Evolutionary conservation across 2,888 invertebrate genomes (phyloP).

Genomic region (Dicycla oo): DNA sequence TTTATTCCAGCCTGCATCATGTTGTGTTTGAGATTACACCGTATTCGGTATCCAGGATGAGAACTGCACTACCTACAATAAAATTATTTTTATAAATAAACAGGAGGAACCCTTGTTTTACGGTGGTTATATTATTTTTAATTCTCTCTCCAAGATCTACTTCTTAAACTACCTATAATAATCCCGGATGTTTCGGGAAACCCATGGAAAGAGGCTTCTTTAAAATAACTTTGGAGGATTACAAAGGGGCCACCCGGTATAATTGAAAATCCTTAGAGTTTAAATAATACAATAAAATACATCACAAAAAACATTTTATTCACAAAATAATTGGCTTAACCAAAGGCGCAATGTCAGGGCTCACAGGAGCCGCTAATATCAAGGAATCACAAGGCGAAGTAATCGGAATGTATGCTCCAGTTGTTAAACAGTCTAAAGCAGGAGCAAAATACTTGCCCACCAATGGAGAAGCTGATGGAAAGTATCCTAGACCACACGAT

Average conservation of each 20-base stretch:
- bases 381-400: constrained; percentile 64
- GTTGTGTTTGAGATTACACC: too few species aligned
- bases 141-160: neutral
- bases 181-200: too few species aligned
- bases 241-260: neutral
- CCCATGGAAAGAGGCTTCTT: too few species aligned
- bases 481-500: constrained; percentile 72
- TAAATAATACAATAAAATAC: constrained; percentile 23
- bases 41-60: too few species aligned
- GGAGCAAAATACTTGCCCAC: constrained; percentile 68
- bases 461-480: constrained; percentile 70
- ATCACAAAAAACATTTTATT: constrained; percentile 6
- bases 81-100: too few species aligned
- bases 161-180: too few species aligned
- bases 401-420: constrained; percentile 67
- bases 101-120: neutral
- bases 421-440: constrained; percentile 49
- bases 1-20: too few species aligned
- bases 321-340: constrained; percentile 73
- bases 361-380: constrained; percentile 70
- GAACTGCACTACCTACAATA: too few species aligned
- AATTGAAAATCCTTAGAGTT: neutral
- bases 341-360: constrained; percentile 67
- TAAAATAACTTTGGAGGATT: too few species aligned
- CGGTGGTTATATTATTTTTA: neutral